These are phyloP conservation scores for Ginglymostoma cirratum DNA, from an alignment of 2,113 vertebrate species.

Conservation along the genomic window DNA sequence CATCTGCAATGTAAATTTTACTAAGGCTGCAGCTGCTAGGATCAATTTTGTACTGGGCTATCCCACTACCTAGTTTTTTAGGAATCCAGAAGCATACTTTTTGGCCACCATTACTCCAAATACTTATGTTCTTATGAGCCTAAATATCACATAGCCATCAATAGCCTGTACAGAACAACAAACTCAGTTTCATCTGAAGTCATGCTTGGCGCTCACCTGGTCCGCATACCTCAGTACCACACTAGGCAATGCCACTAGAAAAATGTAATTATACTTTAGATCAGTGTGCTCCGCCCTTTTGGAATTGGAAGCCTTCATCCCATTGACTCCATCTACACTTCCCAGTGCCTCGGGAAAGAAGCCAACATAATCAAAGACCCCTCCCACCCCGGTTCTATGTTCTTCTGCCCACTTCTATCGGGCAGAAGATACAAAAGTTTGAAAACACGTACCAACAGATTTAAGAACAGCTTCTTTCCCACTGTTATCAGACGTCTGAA, in stretches of 20 bases:
- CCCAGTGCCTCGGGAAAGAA: no score
- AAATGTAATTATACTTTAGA: neutral
- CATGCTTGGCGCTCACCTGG: neutral
- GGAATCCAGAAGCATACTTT: neutral
- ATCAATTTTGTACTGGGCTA: neutral
- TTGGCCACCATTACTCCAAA: neutral
- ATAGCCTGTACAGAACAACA: no score
- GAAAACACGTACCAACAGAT: no score
- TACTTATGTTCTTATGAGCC: neutral
- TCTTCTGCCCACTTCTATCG: no score
- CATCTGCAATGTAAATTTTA: neutral
- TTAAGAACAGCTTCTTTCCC: no score
- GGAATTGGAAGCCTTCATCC: no score
- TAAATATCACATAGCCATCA: neutral
- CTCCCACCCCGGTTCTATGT: no score
- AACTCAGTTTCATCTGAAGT: neutral
- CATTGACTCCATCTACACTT: no score
- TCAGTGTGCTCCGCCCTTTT: no score
- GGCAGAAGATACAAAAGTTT: no score
- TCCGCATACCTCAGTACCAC: neutral
- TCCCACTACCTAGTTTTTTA: neutral
- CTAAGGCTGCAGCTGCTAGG: neutral
- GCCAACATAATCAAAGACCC: no score
- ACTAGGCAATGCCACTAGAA: neutral
- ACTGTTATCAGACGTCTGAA: no score